Base-by-base conservation (phyloP, 2,113 vertebrate species). In the Girardinichthys multiradiatus region DNA sequence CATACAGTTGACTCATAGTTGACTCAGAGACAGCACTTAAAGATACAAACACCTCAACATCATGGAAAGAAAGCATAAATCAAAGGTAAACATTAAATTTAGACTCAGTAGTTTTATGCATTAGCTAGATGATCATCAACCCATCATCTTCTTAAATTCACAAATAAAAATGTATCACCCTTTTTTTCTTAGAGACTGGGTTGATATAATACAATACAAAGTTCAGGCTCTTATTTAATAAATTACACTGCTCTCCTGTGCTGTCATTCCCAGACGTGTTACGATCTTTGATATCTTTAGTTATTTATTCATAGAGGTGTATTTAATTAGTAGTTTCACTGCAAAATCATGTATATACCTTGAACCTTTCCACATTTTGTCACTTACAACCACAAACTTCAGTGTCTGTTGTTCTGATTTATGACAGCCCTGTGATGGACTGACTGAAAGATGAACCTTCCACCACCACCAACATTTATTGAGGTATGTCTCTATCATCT, bases 1-100 rank as follows among this genome's bases (percentile, higher is more conserved):
- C 33, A 27, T 42, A 69, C 54, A 1, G 42, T 9, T 71, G 77
- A 76, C 65, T 81, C 77, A 51, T 14, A 58, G 14, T 48, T 70
- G 2, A 6, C 51, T 74, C 68, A 27, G 58, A 54, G 48, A 69
- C 26, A 51, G 19, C 57, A 45, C 35, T 64, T 24, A 17, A 15
- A 24, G 54, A 28, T 26, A 26, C 62, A 51, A 24, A 72, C 21
- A 37, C 28, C 35, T n/a, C 19, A 57, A 26, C 24, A 64, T 14
- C 4, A 30, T 27, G 24, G 24, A 17, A 54, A 10, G 6, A n/a
- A 10, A 5, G 24, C 17, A 45, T 17, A 45, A 17, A 45, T 45
- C 21, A 28, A 30, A 64, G 31, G 26, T 19, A 17, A 62, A 57
- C 29, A 1, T 51, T 59, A 19, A n/a, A 42, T 65, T 66, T 59